Evolutionary conservation across 1,140 invertebrate genomes (phyloP), one percentile per base, ranked within the genome.

Genomic region (Tyrophagus putrescentiae): DNA sequence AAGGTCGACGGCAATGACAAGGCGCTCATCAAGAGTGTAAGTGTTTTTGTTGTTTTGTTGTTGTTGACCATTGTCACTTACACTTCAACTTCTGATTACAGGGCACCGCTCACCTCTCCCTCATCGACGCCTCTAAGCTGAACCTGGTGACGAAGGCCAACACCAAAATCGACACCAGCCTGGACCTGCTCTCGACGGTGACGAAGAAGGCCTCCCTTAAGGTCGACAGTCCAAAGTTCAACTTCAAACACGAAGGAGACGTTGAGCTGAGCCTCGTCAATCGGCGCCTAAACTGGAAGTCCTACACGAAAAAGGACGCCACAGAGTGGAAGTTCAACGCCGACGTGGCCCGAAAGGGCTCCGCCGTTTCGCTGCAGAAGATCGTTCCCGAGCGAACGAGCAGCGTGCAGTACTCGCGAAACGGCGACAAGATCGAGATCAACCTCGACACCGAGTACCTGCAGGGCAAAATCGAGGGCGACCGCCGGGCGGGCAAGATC

Each of bases 1-100:
- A 58, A 58, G 11, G 57, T 58, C 28, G 57, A 50, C 9, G 57
- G 57, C n/a, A 58, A 58, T 25, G 53, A 58, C 25, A 56, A 58
- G 21, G 57, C 57, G 9, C 31, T 18, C 2, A 59, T 58, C 53
- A 42, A 58, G 34, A 58, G 53, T 56, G 57, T 58, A 58, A 50
- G 44, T 58, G n/a, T 57, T 28, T 13, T 57, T 11, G 16, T 60
- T 27, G 3, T 27, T 9, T n/a, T 9, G 29, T 50, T 18, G 18
- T 52, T 25, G 39, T 25, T 52, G 16, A 25, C 39, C 33, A n/a
- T 39, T 39, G 11, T 25, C 28, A 27, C 5, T 11, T 5, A 53
- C 7, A 53, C 34, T 5, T 53, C n/a, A n/a, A 6, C 6, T 7
- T 27, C 5, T 53, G 16, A 5, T 27, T 31, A 53, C 13, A 54